Percentiles rank a stretch among this genome's conserved stretches.
Evolutionary conservation across 2,113 vertebrate genomes (phyloP).

Genomic region (Forbesichthys papilliferus): DNA sequence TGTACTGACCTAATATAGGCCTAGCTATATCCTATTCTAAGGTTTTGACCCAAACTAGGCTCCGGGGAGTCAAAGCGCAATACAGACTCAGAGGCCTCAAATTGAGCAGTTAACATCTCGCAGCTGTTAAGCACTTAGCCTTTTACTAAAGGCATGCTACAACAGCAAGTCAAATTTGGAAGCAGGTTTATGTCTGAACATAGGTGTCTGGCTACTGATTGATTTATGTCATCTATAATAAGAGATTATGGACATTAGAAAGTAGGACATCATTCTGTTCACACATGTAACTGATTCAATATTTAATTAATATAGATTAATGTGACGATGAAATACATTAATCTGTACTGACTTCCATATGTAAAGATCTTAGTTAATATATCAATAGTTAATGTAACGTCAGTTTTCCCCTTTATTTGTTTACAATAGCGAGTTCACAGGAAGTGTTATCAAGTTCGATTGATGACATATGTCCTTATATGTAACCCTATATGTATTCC

Average conservation of each 20-base stretch:
- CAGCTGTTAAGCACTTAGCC: constrained; percentile 50
- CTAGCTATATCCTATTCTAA: constrained; percentile 32
- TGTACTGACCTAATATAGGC: constrained; percentile 7
- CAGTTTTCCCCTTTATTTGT: too few species aligned
- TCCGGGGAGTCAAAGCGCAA: constrained; percentile 23
- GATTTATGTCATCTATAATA: constrained; percentile 1
- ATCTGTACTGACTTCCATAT: not conserved
- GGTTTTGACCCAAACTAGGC: constrained; percentile 34
- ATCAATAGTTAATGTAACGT: too few species aligned
- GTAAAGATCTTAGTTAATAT: not conserved
- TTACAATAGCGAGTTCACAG: not conserved
- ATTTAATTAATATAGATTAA: not conserved
- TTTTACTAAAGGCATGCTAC: constrained; percentile 31
- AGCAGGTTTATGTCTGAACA: constrained; percentile 21
- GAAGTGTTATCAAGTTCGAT: too few species aligned
- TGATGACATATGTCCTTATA: too few species aligned
- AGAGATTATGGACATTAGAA: not conserved
- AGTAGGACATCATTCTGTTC: not conserved
- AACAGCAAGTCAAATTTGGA: constrained; percentile 35
- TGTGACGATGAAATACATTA: not conserved
- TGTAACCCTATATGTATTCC: too few species aligned
- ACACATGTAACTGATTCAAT: not conserved
- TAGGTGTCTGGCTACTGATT: constrained; percentile 12
- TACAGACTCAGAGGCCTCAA: constrained; percentile 24
- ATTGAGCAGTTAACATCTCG: constrained; percentile 33